Evolutionary conservation across 2,797 vertebrate genomes (phyloP).

Genomic region (Phyllotis vaccarum): DNA sequence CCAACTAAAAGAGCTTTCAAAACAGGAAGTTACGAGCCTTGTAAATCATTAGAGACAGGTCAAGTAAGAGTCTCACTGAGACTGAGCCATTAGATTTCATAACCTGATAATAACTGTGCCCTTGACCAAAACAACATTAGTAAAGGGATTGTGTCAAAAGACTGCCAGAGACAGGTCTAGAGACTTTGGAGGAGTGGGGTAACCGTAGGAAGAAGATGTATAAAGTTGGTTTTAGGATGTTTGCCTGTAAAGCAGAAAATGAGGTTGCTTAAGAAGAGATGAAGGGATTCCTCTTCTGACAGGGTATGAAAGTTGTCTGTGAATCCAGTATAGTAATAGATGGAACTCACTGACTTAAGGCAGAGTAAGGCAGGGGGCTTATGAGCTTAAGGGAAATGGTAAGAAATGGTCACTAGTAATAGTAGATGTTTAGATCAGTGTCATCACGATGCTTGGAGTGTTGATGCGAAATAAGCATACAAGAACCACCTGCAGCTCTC

Average conservation of each 20-base stretch:
- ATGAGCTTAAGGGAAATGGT: background rate
- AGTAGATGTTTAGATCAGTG: background rate
- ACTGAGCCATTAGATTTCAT: constrained; percentile 1
- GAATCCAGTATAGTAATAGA: background rate
- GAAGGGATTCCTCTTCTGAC: background rate
- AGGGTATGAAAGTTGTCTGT: background rate
- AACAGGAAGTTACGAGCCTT: constrained; percentile 6
- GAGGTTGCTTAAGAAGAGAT: background rate
- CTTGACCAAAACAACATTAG: constrained; percentile 21
- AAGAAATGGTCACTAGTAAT: background rate
- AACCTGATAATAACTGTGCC: background rate
- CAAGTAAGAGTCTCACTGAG: background rate
- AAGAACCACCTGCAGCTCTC: background rate
- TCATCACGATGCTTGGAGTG: background rate
- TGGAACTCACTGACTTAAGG: background rate
- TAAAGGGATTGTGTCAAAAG: background rate
- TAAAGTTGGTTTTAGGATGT: background rate
- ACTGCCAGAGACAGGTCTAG: background rate
- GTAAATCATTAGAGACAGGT: constrained; percentile 24
- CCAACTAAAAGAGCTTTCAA: constrained; percentile 50
- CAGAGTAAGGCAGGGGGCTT: background rate
- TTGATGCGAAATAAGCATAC: background rate
- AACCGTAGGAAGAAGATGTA: background rate
- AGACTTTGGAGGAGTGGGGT: background rate
- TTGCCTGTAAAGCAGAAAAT: background rate